These are phyloP conservation scores for Siniperca knerii DNA, from an alignment of 2,113 vertebrate species.

Conservation along the genomic window DNA sequence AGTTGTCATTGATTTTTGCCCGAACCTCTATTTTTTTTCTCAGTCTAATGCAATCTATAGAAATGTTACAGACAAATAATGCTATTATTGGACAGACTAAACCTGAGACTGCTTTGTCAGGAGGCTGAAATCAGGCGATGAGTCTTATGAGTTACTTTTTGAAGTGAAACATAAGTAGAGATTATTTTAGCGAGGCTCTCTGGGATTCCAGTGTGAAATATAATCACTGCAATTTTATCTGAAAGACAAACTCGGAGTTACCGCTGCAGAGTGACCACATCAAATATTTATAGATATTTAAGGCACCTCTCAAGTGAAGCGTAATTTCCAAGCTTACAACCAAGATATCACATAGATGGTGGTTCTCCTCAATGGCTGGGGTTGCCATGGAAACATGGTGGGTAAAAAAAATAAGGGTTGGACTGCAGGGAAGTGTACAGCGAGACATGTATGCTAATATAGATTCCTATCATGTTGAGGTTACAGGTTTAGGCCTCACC, in stretches of 20 bases:
- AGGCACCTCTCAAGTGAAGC: conserved; percentile 36
- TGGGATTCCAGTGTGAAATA: conserved; percentile 6
- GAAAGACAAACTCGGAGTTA: conserved; percentile 21
- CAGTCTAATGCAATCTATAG: conserved; percentile 8
- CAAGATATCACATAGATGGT: conserved; percentile 65
- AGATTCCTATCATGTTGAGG: conserved; percentile 59
- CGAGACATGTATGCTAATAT: conserved; percentile 72
- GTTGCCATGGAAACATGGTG: conserved; percentile 86
- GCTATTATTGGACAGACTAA: conserved; percentile 7
- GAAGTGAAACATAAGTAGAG: conserved; percentile 22
- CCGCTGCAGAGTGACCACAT: conserved; percentile 29
- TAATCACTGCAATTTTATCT: conserved; percentile 26
- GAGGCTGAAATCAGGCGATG: neutral
- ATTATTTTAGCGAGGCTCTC: neutral
- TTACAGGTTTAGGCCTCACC: conserved; percentile 51
- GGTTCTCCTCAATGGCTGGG: conserved; percentile 74
- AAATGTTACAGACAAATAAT: conserved; percentile 29
- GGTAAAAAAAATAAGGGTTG: conserved; percentile 62
- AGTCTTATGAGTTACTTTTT: conserved; percentile 34
- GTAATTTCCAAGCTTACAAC: conserved; percentile 63
- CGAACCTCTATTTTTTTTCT: neutral
- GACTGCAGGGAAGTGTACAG: conserved; percentile 73
- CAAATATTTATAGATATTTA: conserved; percentile 63
- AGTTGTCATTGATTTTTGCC: conserved; percentile 22
- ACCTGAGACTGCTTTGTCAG: conserved; percentile 6